Conservation (phyloP, 2,113 vertebrate genomes). For the Notarius quadriscutis region DNA sequence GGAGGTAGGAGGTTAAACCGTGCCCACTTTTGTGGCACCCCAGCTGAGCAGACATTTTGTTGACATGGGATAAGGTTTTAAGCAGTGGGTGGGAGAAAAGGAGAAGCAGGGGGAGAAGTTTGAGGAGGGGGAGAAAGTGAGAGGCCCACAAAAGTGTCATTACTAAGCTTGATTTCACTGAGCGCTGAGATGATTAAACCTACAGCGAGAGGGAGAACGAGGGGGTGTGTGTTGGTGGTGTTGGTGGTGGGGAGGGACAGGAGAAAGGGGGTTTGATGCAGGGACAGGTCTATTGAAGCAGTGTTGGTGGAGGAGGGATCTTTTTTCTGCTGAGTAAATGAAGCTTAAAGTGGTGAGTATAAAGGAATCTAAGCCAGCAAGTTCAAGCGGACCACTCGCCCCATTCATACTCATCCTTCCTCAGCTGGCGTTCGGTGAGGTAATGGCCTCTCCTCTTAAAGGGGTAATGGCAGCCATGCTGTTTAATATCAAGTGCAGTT, state of each 20-base stretch:
- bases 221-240: slow-evolving; percentile 55
- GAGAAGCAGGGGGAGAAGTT: slow-evolving; percentile 15
- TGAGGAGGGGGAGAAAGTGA: slow-evolving; percentile 48
- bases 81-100: slow-evolving; percentile 42
- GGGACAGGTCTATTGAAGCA: slow-evolving; percentile 72
- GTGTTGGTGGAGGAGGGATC: slow-evolving; percentile 60
- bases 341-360: slow-evolving; percentile 71
- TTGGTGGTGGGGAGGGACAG: slow-evolving; percentile 54
- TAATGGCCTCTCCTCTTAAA: slow-evolving; percentile 58
- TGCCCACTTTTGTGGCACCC: slow-evolving; percentile 31
- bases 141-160: slow-evolving; percentile 62
- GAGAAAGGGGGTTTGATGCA: slow-evolving; percentile 30
- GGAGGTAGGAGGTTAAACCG: slow-evolving; percentile 44
- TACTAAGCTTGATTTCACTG: slow-evolving; percentile 68
- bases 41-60: slow-evolving; percentile 54
- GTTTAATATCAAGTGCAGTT: slow-evolving; percentile 36
- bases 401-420: slow-evolving; percentile 70
- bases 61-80: slow-evolving; percentile 54
- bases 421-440: slow-evolving; percentile 65
- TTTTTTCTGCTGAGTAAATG: slow-evolving; percentile 76
- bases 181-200: slow-evolving; percentile 59
- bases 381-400: slow-evolving; percentile 61
- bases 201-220: slow-evolving; percentile 43
- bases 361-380: slow-evolving; percentile 65
- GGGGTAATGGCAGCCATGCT: slow-evolving; percentile 27